Evolutionary conservation across 2,888 invertebrate genomes (phyloP).

Genomic region (Patella caerulea): DNA sequence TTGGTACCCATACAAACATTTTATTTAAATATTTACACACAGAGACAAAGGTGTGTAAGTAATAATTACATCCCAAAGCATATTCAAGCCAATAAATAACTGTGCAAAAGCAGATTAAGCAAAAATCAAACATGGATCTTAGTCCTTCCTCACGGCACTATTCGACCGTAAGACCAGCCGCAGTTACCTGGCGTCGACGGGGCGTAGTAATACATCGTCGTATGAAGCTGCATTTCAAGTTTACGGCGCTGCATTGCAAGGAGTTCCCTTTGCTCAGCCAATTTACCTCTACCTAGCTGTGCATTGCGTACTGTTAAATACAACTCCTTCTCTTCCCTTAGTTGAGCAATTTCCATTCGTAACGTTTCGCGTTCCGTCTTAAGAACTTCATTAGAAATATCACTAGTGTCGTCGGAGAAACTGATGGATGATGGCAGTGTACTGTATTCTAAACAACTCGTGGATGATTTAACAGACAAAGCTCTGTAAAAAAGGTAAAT

Average conservation of each 20-base stretch:
- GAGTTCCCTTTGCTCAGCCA: not conserved
- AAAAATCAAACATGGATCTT: not conserved
- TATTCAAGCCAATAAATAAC: not conserved
- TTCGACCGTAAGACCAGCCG: not conserved
- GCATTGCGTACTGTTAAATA: not conserved
- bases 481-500: no score
- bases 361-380: not conserved
- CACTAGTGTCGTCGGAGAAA: not conserved
- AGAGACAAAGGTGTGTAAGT: no score
- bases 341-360: not conserved
- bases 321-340: not conserved
- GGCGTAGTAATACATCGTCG: not conserved
- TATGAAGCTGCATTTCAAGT: not conserved
- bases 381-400: not conserved
- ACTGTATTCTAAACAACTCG: no score
- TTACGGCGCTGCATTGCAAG: not conserved
- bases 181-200: not conserved
- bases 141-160: not conserved
- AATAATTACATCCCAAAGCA: no score
- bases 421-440: not conserved
- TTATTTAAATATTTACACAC: no score
- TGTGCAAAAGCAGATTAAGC: not conserved
- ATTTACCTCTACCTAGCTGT: not conserved
- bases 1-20: no score
- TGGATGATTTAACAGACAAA: no score